phyloP scores from a whole-genome alignment of 2,888 invertebrate species.

The Acronicta alni region DNA sequence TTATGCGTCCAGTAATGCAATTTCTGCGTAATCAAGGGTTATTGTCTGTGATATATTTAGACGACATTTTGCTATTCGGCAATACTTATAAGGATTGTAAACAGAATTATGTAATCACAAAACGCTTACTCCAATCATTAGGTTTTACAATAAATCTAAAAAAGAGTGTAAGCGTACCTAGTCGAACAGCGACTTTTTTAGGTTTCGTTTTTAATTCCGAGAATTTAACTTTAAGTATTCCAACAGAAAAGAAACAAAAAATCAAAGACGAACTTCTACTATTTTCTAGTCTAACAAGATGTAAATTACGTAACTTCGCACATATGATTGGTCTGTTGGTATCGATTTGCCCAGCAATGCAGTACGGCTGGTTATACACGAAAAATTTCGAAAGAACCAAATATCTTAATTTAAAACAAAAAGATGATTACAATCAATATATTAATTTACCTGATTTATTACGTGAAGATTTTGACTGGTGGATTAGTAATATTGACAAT shows the following conservation, averaged over 20 bases:
- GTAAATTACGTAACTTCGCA: conserved; percentile 5
- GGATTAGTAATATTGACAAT: conserved; percentile 9
- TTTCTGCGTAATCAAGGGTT: conserved; percentile 3
- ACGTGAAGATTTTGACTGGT: conserved; percentile 9
- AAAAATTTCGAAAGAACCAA: conserved; percentile 5
- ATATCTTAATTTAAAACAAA: conserved; percentile 1
- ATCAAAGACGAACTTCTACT: conserved; percentile 2
- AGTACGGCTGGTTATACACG: conserved; percentile 7
- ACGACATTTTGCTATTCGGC: conserved; percentile 5
- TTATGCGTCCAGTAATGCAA: conserved; percentile 6
- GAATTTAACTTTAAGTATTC: conserved; percentile 4
- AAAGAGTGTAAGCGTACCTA: conserved; percentile 7
- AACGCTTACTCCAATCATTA: neutral
- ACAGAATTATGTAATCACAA: neutral
- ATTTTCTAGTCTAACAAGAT: conserved; percentile 4
- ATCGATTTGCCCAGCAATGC: conserved; percentile 6
- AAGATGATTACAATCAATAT: conserved; percentile 8
- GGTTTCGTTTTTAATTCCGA: conserved; percentile 5
- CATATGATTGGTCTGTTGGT: conserved; percentile 7
- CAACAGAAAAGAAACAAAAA: neutral
- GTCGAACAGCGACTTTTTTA: conserved; percentile 2
- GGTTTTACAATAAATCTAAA: conserved; percentile 4
- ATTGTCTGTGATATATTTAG: conserved; percentile 6
- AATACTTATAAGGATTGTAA: conserved; percentile 1
- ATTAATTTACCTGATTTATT: conserved; percentile 1